Percentiles rank a stretch among this genome's conserved stretches.
phyloP scores from a whole-genome alignment of 2,797 vertebrate genomes.

The Diplodus puntazzo region DNA sequence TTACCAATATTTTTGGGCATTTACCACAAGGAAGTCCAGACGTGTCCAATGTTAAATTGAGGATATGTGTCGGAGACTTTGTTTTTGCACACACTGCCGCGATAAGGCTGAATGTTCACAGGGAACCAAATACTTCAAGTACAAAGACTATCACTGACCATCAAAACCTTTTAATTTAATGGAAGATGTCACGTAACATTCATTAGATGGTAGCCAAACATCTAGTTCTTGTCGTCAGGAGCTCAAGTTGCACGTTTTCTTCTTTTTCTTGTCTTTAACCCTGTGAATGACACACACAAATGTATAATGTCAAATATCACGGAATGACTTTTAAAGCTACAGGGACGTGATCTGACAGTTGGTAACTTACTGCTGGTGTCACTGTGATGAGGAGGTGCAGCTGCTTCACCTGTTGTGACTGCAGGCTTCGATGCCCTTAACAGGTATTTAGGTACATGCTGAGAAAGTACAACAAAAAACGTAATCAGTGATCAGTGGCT shows the following conservation, averaged over 20 bases:
- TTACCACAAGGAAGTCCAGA: no score
- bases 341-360: background rate
- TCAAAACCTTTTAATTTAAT: no score
- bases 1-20: no score
- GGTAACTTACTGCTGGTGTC: slow-evolving; percentile 39
- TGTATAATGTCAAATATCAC: background rate
- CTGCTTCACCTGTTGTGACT: background rate
- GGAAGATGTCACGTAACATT: no score
- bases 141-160: no score
- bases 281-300: slow-evolving; percentile 34
- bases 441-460: slow-evolving; percentile 76
- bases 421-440: slow-evolving; percentile 35
- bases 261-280: slow-evolving; percentile 41
- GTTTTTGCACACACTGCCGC: no score
- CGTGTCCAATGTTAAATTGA: no score
- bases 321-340: background rate
- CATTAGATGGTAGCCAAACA: rapidly evolving
- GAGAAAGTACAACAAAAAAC: slow-evolving; percentile 12
- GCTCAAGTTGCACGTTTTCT: slow-evolving; percentile 32
- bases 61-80: no score
- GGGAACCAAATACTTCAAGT: no score
- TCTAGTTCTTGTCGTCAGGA: background rate
- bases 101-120: no score
- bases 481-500: no score
- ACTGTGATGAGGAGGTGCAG: background rate